Conservation (phyloP, 2,888 invertebrate genomes). For the Drosophila hamatofila region DNA sequence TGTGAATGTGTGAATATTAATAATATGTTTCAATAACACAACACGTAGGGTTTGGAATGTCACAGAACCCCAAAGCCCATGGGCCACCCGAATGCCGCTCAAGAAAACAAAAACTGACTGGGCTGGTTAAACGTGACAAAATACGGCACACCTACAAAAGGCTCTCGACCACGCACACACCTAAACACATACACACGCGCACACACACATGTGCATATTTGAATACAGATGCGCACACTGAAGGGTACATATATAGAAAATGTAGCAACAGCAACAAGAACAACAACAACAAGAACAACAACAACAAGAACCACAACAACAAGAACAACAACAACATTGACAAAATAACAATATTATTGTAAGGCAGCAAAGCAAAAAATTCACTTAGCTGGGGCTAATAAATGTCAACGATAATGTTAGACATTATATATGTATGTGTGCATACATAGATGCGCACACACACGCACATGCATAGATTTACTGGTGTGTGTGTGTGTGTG, state of each 20-base stretch:
- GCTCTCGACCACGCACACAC: conserved; percentile 19
- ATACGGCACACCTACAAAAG: conserved; percentile 43
- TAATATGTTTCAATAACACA: conserved; percentile 70
- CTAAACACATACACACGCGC: conserved; percentile 11
- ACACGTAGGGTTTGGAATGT: conserved; percentile 51
- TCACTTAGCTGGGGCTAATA: conserved; percentile 73
- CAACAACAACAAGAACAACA: neutral
- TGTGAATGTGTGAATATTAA: conserved; percentile 60
- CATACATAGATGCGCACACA: conserved; percentile 14
- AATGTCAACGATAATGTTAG: conserved; percentile 75
- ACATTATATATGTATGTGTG: conserved; percentile 51
- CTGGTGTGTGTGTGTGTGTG: neutral
- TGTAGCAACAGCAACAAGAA: neutral
- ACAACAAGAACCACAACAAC: neutral
- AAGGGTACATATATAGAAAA: conserved; percentile 34
- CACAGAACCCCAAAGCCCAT: conserved; percentile 21
- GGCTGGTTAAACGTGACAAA: conserved; percentile 51
- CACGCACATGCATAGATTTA: conserved; percentile 3
- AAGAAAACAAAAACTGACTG: conserved; percentile 42
- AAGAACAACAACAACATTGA: conserved; percentile 20
- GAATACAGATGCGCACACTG: conserved; percentile 33
- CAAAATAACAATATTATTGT: conserved; percentile 55
- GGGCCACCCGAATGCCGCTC: conserved; percentile 15
- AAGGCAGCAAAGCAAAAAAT: conserved; percentile 54
- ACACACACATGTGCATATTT: conserved; percentile 30